These are phyloP conservation scores for Pipistrellus pipistrellus DNA, from an alignment of 2,797 vertebrate genomes.

Conservation along the genomic window DNA sequence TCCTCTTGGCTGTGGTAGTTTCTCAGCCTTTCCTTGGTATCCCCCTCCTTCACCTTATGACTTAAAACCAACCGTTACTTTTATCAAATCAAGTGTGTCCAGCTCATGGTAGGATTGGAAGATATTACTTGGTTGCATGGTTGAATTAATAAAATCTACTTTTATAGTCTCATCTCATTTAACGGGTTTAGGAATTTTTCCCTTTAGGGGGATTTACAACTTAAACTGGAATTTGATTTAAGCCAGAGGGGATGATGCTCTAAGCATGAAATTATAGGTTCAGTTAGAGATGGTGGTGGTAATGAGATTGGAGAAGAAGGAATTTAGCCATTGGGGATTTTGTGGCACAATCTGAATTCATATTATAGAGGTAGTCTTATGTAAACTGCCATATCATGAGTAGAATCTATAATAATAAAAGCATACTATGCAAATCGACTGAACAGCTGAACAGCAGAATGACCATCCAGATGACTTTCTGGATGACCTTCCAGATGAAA, in stretches of 20 bases:
- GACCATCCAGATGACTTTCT: too few relatives aligned
- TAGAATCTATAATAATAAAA: not conserved
- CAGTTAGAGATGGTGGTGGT: not conserved
- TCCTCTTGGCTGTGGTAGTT: not conserved
- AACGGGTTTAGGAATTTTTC: not conserved
- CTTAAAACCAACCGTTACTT: slow-evolving; percentile 29
- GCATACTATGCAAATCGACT: too few relatives aligned
- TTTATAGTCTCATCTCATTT: slow-evolving; percentile 27
- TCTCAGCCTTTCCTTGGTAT: not conserved
- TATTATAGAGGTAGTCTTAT: not conserved
- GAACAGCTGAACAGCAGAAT: too few relatives aligned
- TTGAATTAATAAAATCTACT: slow-evolving; percentile 56
- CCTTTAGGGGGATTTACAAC: not conserved
- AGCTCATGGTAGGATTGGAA: not conserved
- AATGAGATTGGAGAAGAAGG: not conserved
- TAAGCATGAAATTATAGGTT: not conserved
- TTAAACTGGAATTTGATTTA: slow-evolving; percentile 25
- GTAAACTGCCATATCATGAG: not conserved
- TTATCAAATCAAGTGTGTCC: not conserved
- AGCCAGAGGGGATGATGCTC: not conserved
- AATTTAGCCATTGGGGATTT: not conserved
- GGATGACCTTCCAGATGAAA: too few relatives aligned
- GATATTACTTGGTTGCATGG: slow-evolving; percentile 7
- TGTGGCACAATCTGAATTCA: not conserved
- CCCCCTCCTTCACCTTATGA: not conserved